These are phyloP conservation scores for Sinocyclocheilus anshuiensis DNA, from an alignment of 2,113 vertebrate species.

Conservation along the genomic window DNA sequence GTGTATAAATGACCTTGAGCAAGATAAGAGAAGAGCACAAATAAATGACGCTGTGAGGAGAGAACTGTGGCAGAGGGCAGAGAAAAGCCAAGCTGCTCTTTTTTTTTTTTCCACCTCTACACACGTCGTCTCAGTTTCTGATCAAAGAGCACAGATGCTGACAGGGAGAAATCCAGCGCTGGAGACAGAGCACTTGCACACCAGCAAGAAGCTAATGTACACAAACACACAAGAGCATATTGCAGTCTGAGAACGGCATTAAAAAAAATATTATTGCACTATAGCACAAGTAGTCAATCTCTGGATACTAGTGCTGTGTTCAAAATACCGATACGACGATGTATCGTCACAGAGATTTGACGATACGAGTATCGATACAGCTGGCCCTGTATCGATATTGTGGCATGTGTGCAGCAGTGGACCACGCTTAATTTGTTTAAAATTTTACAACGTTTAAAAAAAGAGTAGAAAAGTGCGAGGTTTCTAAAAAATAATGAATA, in stretches of 20 bases:
- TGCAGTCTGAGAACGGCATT: neutral
- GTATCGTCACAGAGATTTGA: too few species aligned
- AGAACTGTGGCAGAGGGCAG: constrained; percentile 36
- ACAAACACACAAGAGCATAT: constrained; percentile 1
- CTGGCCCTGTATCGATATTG: too few species aligned
- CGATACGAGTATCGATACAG: too few species aligned
- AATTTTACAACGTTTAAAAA: too few species aligned
- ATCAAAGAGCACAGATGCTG: constrained; percentile 53
- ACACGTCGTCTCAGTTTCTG: constrained; percentile 51
- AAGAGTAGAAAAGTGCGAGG: too few species aligned
- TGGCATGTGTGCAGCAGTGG: too few species aligned
- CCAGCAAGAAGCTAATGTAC: constrained; percentile 3
- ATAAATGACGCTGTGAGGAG: constrained; percentile 34
- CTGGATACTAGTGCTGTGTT: too few species aligned
- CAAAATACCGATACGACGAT: too few species aligned
- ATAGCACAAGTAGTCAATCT: neutral
- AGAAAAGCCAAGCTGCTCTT: constrained; percentile 31
- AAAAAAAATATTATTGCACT: neutral
- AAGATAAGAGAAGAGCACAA: constrained; percentile 29
- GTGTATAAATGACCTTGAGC: constrained; percentile 37
- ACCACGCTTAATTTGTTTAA: too few species aligned
- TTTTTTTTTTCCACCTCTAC: constrained; percentile 32
- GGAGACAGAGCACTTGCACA: constrained; percentile 32
- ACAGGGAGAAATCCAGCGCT: constrained; percentile 44
- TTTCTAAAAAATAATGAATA: too few species aligned